Percentiles rank a stretch among this genome's conserved stretches.
These are phyloP conservation scores for Potorous gilbertii DNA, from an alignment of 2,797 vertebrate species.

Conservation along the genomic window DNA sequence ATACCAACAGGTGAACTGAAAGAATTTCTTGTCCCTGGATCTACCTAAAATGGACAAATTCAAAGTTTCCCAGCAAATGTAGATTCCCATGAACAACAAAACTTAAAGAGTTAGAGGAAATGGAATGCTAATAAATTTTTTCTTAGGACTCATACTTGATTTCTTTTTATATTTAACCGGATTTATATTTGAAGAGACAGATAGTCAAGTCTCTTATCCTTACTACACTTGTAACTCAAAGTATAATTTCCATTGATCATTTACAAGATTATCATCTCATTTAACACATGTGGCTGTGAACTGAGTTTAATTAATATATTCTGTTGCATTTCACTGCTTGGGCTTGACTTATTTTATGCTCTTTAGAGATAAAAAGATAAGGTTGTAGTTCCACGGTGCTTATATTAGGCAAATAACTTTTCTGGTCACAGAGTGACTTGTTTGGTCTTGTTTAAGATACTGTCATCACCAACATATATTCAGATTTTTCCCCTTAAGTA, in stretches of 20 bases:
- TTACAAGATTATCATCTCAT: neutral
- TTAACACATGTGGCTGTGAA: constrained; percentile 2
- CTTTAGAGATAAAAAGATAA: constrained; percentile 5
- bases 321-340: neutral
- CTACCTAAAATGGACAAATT: neutral
- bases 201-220: constrained; percentile 31
- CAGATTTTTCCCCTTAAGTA: neutral
- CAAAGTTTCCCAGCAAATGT: neutral
- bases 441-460: constrained; percentile 1
- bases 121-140: constrained; percentile 9
- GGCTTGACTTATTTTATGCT: neutral
- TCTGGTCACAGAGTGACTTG: neutral
- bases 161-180: constrained; percentile 4
- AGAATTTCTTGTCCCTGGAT: neutral
- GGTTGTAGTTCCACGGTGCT: constrained; percentile 10
- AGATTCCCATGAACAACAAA: neutral
- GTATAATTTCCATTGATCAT: constrained; percentile 33
- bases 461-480: neutral
- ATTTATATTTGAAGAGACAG: constrained; percentile 22
- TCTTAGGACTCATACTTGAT: constrained; percentile 26
- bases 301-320: neutral
- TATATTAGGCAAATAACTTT: neutral
- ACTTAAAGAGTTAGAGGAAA: neutral
- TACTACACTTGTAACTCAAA: constrained; percentile 20
- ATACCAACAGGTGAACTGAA: neutral